A percentile compares a stretch with the other conserved stretches of the same genome.
Conservation (phyloP, 2,113 vertebrate species). For the Solenodon paradoxus region DNA sequence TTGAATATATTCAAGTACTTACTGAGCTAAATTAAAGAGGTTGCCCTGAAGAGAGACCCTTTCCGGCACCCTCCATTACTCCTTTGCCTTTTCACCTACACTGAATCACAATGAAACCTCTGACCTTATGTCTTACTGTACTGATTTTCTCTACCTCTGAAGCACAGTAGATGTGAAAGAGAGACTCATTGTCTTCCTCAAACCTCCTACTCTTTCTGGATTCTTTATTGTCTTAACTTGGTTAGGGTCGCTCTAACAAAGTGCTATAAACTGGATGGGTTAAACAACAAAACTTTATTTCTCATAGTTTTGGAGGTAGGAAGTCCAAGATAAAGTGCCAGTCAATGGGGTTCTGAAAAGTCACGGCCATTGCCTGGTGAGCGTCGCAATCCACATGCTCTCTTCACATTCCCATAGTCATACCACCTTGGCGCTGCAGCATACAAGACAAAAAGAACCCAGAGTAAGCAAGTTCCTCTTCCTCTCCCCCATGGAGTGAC, state of each 20-base stretch:
- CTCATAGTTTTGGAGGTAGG: neutral
- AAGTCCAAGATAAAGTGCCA: neutral
- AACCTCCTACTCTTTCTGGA: neutral
- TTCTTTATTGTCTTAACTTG: neutral
- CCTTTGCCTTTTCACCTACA: neutral
- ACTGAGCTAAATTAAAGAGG: neutral
- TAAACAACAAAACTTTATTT: neutral
- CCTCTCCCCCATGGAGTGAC: neutral
- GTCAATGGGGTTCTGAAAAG: neutral
- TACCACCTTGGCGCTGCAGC: neutral
- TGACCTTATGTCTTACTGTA: too few species aligned
- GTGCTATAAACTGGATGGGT: neutral
- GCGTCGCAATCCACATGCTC: too few species aligned
- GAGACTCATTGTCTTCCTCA: neutral
- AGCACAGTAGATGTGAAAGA: neutral
- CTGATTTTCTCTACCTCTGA: neutral
- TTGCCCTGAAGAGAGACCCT: neutral
- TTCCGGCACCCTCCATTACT: neutral
- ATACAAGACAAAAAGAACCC: neutral
- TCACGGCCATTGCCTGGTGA: neutral
- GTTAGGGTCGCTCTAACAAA: neutral
- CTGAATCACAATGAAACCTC: neutral
- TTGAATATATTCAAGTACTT: too few species aligned
- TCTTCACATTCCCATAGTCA: neutral
- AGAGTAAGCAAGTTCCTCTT: neutral